phyloP scores from a whole-genome alignment of 2,797 vertebrate species.

The Cryptoblepharus egeriae region DNA sequence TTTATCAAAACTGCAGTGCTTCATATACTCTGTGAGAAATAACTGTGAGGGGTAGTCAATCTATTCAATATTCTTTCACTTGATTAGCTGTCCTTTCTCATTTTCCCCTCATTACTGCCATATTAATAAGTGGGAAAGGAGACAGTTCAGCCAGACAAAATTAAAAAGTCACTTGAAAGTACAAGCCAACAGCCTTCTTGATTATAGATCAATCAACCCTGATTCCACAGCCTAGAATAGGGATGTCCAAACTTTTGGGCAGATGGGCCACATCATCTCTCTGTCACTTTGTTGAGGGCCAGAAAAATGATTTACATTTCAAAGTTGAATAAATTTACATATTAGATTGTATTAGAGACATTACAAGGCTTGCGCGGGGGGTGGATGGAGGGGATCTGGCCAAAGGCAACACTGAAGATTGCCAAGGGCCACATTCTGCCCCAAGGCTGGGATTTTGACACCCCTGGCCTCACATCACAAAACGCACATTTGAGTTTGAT shows the following conservation, averaged over 20 bases:
- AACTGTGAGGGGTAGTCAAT: slow-evolving; percentile 20
- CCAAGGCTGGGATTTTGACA: no score
- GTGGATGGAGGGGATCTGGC: no score
- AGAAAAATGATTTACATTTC: no score
- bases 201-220: slow-evolving; percentile 14
- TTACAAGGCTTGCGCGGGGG: no score
- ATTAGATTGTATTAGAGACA: no score
- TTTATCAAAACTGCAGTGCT: slow-evolving; percentile 47
- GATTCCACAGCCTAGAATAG: neutral
- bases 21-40: slow-evolving; percentile 35
- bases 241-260: no score
- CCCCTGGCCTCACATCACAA: neutral
- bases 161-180: slow-evolving; percentile 35
- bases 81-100: slow-evolving; percentile 46
- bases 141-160: slow-evolving; percentile 26
- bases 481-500: neutral
- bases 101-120: slow-evolving; percentile 29
- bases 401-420: no score
- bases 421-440: no score
- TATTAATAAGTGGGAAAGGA: slow-evolving; percentile 40
- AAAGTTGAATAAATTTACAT: no score
- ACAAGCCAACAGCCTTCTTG: neutral
- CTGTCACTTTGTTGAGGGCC: no score
- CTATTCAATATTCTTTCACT: slow-evolving; percentile 41
- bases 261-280: no score